Conservation (phyloP, 2,113 vertebrate genomes). For the Neogale vison region DNA sequence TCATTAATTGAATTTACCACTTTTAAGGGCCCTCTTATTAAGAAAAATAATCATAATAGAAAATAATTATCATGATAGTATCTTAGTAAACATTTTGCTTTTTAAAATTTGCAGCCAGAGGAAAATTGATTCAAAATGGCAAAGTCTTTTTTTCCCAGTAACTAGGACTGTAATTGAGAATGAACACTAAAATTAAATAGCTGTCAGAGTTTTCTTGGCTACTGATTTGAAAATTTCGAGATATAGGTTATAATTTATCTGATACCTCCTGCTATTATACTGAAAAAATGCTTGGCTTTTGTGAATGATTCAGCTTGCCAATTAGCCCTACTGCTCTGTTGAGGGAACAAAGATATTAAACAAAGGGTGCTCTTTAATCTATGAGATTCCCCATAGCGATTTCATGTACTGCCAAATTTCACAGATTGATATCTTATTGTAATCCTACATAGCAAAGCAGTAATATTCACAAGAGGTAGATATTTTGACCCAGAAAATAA, state of each 20-base stretch:
- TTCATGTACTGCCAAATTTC: constrained; percentile 41
- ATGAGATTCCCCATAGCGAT: neutral
- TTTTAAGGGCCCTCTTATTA: neutral
- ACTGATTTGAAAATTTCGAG: constrained; percentile 4
- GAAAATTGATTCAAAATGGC: neutral
- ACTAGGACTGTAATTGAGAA: neutral
- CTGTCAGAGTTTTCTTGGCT: neutral
- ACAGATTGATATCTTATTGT: constrained; percentile 43
- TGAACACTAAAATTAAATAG: neutral
- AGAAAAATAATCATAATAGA: neutral
- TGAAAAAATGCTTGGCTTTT: constrained; percentile 46
- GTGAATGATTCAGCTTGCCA: constrained; percentile 13
- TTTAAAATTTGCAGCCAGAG: neutral
- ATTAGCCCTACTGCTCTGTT: constrained; percentile 47
- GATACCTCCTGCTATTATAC: neutral
- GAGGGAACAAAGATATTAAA: constrained; percentile 50
- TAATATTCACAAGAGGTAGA: neutral
- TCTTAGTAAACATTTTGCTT: neutral
- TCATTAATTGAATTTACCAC: neutral
- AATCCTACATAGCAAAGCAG: neutral
- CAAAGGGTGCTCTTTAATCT: constrained; percentile 42
- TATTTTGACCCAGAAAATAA: constrained; percentile 2
- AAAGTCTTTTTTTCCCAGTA: neutral
- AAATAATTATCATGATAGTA: neutral
- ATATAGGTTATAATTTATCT: constrained; percentile 34